Evolutionary conservation across 2,797 vertebrate genomes (phyloP), one percentile per base, ranked within the genome.

Genomic region (Apodemus agrarius): DNA sequence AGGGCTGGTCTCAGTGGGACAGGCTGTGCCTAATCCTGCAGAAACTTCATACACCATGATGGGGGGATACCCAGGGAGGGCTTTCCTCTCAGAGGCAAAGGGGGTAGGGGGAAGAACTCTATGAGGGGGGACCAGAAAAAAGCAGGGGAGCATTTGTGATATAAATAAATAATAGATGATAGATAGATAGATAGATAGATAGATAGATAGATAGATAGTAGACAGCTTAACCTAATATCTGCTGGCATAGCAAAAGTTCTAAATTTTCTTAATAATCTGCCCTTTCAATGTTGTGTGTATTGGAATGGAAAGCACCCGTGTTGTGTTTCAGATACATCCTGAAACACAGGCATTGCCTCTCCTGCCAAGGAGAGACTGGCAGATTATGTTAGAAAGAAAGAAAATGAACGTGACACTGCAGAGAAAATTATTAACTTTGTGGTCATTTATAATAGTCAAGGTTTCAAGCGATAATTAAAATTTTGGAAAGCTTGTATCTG

Each of bases 401-500:
- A 49, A 89, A 92, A 43, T 40, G 29, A 88, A 52, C 65, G 34
- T 63, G 65, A 43, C 57, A 75, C 4, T 40, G 4, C 40, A 80
- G 83, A 74, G 34, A 89, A 94, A 93, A 81, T 16, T 59, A 67
- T 34, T 59, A 63, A 81, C 19, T 75, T 40, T 91, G 31, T 85
- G 67, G 57, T 59, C 43, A 74, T 63, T 79, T 93, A 22, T 75
- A 67, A 83, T 40, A 76, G 49, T 79, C 93, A 67, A 93, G 0
- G 1, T 90, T 93, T 89, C 22, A 81, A 67, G 40, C 26, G 83
- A 91, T 89, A 87, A 80, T 54, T 63, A 90, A 43, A 90, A 93
- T 91, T 95, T 95, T 93, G 21, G 72, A 90, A 93, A 94, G 78
- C 65, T 74, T 87, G 72, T 22, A 75, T 83, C 13, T 75, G 34